Percentiles rank a stretch among this genome's conserved stretches.
Evolutionary conservation across 2,113 vertebrate genomes (phyloP).

Genomic region (Chamaetylas fuelleborni): DNA sequence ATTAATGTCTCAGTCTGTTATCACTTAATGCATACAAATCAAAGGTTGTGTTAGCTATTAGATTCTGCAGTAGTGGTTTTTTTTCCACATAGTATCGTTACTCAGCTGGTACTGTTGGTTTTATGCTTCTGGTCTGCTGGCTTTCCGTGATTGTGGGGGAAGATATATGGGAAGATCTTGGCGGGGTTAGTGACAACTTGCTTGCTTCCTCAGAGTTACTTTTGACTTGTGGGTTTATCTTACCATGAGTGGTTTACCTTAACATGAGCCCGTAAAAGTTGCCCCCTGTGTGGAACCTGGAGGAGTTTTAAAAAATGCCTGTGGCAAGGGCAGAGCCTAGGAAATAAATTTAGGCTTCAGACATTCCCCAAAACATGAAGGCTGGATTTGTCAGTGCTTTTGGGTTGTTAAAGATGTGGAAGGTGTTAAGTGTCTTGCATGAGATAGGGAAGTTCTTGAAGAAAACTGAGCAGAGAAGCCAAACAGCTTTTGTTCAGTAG

Average conservation of each 20-base stretch:
- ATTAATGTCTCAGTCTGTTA: background rate
- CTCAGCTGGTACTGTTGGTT: background rate
- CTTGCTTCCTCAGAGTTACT: background rate
- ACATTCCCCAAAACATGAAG: background rate
- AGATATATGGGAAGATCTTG: background rate
- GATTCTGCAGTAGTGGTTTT: background rate
- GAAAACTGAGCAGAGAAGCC: background rate
- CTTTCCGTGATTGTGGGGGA: background rate
- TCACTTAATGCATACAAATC: background rate
- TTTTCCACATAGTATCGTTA: rapidly evolving
- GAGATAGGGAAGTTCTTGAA: background rate
- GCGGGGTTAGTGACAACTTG: background rate
- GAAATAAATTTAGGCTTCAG: background rate
- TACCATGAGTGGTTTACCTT: background rate
- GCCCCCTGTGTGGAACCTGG: background rate
- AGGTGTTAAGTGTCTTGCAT: background rate
- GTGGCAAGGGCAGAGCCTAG: background rate
- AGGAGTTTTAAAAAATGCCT: background rate
- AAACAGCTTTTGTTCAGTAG: background rate
- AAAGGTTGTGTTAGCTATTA: background rate
- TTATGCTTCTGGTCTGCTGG: background rate
- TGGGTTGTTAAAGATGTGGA: background rate
- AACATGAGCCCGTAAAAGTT: background rate
- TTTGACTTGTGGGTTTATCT: background rate
- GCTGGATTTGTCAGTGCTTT: background rate